phyloP scores from a whole-genome alignment of 2,113 vertebrate species.

The Alaudala cheleensis region DNA sequence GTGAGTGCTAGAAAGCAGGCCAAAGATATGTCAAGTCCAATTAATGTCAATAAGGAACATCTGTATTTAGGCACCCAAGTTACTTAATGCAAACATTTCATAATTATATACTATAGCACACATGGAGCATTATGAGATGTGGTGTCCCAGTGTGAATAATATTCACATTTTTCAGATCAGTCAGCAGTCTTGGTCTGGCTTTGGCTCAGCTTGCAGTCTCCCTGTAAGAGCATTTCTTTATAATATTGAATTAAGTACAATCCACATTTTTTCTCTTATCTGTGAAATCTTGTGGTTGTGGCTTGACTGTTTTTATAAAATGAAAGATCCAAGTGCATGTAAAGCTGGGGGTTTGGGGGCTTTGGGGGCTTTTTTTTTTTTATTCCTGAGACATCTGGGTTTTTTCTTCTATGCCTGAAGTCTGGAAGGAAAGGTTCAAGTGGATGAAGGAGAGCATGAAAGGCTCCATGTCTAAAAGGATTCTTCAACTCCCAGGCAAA shows the following conservation, averaged over 20 bases:
- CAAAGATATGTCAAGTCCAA: slow-evolving; percentile 83
- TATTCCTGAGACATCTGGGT: slow-evolving; percentile 68
- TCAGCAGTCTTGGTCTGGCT: slow-evolving; percentile 80
- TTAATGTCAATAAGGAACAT: slow-evolving; percentile 84
- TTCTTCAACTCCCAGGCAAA: slow-evolving; percentile 36
- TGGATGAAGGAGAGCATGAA: slow-evolving; percentile 49
- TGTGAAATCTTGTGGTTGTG: slow-evolving; percentile 81
- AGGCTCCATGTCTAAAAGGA: slow-evolving; percentile 26
- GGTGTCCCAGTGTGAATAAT: slow-evolving; percentile 81
- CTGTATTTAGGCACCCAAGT: slow-evolving; percentile 81
- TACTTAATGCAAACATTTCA: slow-evolving; percentile 82
- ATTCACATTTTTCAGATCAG: slow-evolving; percentile 81
- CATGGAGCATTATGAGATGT: slow-evolving; percentile 76
- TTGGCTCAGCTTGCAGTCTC: slow-evolving; percentile 71
- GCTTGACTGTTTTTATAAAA: slow-evolving; percentile 79
- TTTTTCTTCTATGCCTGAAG: slow-evolving; percentile 45
- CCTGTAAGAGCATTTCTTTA: slow-evolving; percentile 74
- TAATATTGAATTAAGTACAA: slow-evolving; percentile 83
- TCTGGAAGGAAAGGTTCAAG: slow-evolving; percentile 58
- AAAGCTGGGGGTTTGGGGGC: slow-evolving; percentile 59
- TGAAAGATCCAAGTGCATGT: slow-evolving; percentile 81
- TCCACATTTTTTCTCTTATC: slow-evolving; percentile 80
- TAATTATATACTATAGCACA: slow-evolving; percentile 79
- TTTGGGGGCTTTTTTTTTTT: slow-evolving; percentile 28
- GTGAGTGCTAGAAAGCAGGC: slow-evolving; percentile 77